phyloP scores from a whole-genome alignment of 2,113 vertebrate genomes.

The Aspiorhynchus laticeps region DNA sequence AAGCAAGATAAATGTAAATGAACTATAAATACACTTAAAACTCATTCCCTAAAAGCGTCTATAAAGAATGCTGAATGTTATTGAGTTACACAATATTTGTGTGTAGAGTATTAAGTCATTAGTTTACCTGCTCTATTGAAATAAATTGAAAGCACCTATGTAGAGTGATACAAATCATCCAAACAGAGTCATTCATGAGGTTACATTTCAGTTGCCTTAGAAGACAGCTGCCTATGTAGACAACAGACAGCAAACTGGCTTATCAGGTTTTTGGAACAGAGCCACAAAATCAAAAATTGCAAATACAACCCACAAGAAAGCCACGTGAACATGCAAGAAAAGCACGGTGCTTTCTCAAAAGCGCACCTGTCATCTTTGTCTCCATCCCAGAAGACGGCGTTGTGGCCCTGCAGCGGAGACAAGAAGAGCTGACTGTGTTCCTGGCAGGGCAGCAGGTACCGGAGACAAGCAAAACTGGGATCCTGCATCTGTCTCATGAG shows the following conservation, averaged over 20 bases:
- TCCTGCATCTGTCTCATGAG: conserved; percentile 92
- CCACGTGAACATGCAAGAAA: not conserved
- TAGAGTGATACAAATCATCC: not conserved
- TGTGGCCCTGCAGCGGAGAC: conserved; percentile 84
- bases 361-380: conserved; percentile 84
- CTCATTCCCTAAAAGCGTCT: not conserved
- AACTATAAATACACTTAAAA: not conserved
- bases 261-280: not conserved
- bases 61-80: not conserved
- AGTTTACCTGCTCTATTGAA: not conserved
- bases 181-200: not conserved
- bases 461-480: conserved; percentile 88
- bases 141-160: not conserved
- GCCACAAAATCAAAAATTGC: not conserved
- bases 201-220: not conserved
- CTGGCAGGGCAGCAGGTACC: conserved; percentile 84
- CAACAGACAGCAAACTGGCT: not conserved
- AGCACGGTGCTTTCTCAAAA: not conserved
- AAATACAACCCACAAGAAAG: too few species aligned
- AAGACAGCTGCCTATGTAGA: not conserved
- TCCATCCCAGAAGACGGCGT: conserved; percentile 90
- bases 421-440: conserved; percentile 87
- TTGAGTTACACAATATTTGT: too few species aligned
- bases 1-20: not conserved
- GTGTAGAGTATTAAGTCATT: not conserved